Percentiles rank a stretch among this genome's conserved stretches.
phyloP scores from a whole-genome alignment of 2,888 invertebrate genomes.

The Chaetogeoica ovagalla region DNA sequence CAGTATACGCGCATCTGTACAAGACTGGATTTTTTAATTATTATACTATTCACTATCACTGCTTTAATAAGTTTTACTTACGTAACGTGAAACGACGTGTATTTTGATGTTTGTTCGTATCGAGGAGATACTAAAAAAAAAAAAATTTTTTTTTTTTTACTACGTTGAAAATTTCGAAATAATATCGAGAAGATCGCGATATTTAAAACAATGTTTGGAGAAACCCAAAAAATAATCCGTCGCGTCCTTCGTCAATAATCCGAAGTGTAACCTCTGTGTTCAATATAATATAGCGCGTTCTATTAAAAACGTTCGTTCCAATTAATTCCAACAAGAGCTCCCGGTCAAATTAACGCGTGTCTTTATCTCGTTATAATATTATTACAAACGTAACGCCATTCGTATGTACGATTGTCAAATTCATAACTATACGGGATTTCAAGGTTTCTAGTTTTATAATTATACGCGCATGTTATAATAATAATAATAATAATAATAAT shows the following conservation, averaged over 20 bases:
- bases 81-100: background rate
- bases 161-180: background rate
- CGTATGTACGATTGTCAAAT: constrained; percentile 38
- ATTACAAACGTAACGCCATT: background rate
- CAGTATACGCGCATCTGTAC: constrained; percentile 5
- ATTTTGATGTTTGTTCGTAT: background rate
- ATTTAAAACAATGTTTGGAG: background rate
- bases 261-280: constrained; percentile 16
- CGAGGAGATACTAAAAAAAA: no score
- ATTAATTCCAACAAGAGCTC: constrained; percentile 9
- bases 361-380: background rate
- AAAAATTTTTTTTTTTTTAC: no score
- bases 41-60: background rate
- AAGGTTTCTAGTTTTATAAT: constrained; percentile 47
- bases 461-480: constrained; percentile 31
- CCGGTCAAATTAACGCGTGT: background rate
- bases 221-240: background rate
- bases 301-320: constrained; percentile 8
- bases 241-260: constrained; percentile 16
- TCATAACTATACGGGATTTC: constrained; percentile 32
- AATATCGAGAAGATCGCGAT: background rate
- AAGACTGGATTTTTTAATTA: constrained; percentile 36
- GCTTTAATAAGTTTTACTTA: constrained; percentile 8
- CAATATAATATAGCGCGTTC: background rate
- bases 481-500: no score